A percentile compares a stretch with the other conserved stretches of the same genome.
phyloP scores from a whole-genome alignment of 1,140 invertebrate genomes.

The Dendroctonus ponderosae region DNA sequence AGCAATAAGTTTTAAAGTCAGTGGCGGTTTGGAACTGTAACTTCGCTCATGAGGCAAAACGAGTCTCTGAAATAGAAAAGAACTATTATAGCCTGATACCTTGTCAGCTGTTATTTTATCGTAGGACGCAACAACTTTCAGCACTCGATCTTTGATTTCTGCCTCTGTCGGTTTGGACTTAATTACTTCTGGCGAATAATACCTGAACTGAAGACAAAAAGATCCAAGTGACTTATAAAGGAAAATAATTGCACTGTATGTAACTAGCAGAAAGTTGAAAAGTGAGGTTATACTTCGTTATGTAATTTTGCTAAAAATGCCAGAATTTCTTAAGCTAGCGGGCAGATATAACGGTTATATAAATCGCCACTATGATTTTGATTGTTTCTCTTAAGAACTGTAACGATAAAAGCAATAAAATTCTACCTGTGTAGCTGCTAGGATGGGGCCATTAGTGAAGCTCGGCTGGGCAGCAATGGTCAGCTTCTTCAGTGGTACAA shows the following conservation, averaged over 20 bases:
- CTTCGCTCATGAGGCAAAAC: constrained; percentile 59
- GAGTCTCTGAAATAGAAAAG: constrained; percentile 65
- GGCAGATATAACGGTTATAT: constrained; percentile 5
- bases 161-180: constrained; percentile 51
- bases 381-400: neutral
- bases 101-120: constrained; percentile 77
- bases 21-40: constrained; percentile 71
- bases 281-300: constrained; percentile 44
- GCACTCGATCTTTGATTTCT: constrained; percentile 69
- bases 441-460: constrained; percentile 8
- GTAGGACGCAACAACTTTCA: constrained; percentile 75
- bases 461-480: neutral
- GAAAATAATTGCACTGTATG: neutral
- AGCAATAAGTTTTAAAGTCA: constrained; percentile 78
- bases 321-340: neutral
- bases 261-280: constrained; percentile 13
- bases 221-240: neutral
- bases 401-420: neutral
- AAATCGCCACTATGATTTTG: neutral
- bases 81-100: constrained; percentile 58
- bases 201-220: constrained; percentile 37
- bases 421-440: constrained; percentile 27
- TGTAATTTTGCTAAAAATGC: constrained; percentile 36
- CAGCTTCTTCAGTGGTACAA: constrained; percentile 31
- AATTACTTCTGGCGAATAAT: constrained; percentile 46